Percentiles rank a stretch among this genome's conserved stretches.
Conservation (phyloP, 1,140 invertebrate genomes). For the Nebria ingens region DNA sequence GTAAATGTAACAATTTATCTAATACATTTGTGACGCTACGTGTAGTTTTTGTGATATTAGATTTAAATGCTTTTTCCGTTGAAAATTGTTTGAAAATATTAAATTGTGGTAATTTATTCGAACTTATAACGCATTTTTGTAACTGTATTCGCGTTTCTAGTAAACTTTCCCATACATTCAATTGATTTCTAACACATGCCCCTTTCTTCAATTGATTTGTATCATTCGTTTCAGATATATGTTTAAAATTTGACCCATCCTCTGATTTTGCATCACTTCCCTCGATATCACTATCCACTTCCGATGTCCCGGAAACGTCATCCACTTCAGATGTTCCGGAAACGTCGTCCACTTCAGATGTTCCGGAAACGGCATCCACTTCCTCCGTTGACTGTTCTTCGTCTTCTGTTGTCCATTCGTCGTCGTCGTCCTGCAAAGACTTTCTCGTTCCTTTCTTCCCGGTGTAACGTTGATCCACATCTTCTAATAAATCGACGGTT, state of each 20-base stretch:
- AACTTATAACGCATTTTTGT: conserved; percentile 61
- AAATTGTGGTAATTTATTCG: conserved; percentile 66
- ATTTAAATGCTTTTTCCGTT: conserved; percentile 40
- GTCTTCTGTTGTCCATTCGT: conserved; percentile 30
- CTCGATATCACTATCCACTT: conserved; percentile 16
- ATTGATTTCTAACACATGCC: conserved; percentile 61
- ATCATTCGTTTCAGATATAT: conserved; percentile 43
- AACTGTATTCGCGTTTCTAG: conserved; percentile 75
- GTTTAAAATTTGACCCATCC: conserved; percentile 38
- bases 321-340: conserved; percentile 17
- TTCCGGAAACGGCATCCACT: conserved; percentile 18
- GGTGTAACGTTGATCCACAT: conserved; percentile 59
- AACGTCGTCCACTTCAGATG: conserved; percentile 20
- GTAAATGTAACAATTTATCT: conserved; percentile 52
- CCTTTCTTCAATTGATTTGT: conserved; percentile 64
- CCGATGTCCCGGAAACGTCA: conserved; percentile 20
- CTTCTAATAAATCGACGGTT: conserved; percentile 53
- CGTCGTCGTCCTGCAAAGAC: conserved; percentile 27
- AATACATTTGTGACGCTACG: conserved; percentile 45
- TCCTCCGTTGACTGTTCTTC: conserved; percentile 21
- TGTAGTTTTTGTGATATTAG: conserved; percentile 40
- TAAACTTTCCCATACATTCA: conserved; percentile 70
- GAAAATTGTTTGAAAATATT: conserved; percentile 42
- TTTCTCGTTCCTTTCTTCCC: conserved; percentile 54
- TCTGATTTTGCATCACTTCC: conserved; percentile 31